Base-by-base conservation (phyloP, 2,888 invertebrate species). In the Drosophila conformis region DNA sequence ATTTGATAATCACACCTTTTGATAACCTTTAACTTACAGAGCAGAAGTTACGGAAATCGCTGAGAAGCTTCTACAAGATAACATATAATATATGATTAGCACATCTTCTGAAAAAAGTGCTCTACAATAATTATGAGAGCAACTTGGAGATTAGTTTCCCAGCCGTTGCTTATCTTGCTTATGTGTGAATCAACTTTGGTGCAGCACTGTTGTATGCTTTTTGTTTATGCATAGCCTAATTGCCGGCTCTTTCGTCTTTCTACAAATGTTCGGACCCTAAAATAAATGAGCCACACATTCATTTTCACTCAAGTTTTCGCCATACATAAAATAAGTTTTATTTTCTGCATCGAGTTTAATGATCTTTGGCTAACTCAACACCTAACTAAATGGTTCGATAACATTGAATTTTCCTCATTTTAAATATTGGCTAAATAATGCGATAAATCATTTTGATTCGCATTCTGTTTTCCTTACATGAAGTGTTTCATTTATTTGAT, bases 371-470 rank as follows among this genome's bases (percentile, higher is more conserved):
- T 42, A 53, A 46, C 35, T 53, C 82, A 75, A 76, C 87, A 83
- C 84, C 74, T 70, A 31, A 35, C 62, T 66, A 78, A 87, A 81
- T 84, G 73, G 67, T 46, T 64, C 49, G 73, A 79, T 74, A 80
- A 80, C 78, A 66, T 77, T 70, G 59, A 72, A 69, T 74, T 76
- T 68, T 42, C 62, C 63, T 29, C 60, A 69, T 49, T 82, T 83
- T 38, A 61, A 62, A 66, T 73, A 65, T 81, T 73, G 73, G 29
- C 70, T 62, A 79, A 79, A 81, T 83, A 83, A 83, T 76, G 61
- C 69, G n/a, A 87, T 89, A 73, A 87, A 85, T 87, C 86, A 89
- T 58, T 73, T 72, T 66, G 51, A 77, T 84, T 72, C 49, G 60
- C 46, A 62, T 74, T 76, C 54, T 38, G 59, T 66, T 76, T 73